These are phyloP conservation scores for Panzeria rudis DNA, from an alignment of 2,888 invertebrate genomes.

Conservation along the genomic window DNA sequence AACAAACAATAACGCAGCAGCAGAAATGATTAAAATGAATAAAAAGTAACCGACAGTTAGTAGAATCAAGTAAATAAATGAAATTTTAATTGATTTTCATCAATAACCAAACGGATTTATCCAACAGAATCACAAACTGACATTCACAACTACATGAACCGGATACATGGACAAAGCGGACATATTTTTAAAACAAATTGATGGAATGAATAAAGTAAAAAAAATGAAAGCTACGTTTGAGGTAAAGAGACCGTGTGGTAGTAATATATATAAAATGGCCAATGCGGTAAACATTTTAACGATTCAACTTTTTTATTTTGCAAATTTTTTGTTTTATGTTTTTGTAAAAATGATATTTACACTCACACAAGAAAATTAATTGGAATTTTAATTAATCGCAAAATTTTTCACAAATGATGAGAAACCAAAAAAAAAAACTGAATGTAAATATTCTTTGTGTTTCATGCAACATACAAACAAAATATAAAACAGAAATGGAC, in stretches of 20 bases:
- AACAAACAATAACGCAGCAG: constrained; percentile 20
- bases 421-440: constrained; percentile 23
- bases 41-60: constrained; percentile 56
- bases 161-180: constrained; percentile 29
- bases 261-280: constrained; percentile 59
- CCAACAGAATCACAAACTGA: not conserved
- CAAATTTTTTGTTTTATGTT: constrained; percentile 24
- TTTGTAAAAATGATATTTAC: constrained; percentile 61
- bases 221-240: constrained; percentile 33
- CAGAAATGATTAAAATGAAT: constrained; percentile 32
- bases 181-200: constrained; percentile 46
- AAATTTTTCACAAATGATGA: constrained; percentile 74
- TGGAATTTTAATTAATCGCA: constrained; percentile 82
- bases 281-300: constrained; percentile 60
- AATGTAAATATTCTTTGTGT: constrained; percentile 68
- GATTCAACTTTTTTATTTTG: constrained; percentile 28
- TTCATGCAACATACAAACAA: constrained; percentile 35
- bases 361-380: constrained; percentile 77
- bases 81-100: constrained; percentile 70
- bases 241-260: constrained; percentile 37
- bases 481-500: constrained; percentile 11
- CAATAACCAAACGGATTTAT: constrained; percentile 52
- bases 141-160: not conserved
- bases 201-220: constrained; percentile 19
- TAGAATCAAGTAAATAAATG: constrained; percentile 65